phyloP scores from a whole-genome alignment of 1,140 invertebrate genomes.

The Drosophila carrolli region DNA sequence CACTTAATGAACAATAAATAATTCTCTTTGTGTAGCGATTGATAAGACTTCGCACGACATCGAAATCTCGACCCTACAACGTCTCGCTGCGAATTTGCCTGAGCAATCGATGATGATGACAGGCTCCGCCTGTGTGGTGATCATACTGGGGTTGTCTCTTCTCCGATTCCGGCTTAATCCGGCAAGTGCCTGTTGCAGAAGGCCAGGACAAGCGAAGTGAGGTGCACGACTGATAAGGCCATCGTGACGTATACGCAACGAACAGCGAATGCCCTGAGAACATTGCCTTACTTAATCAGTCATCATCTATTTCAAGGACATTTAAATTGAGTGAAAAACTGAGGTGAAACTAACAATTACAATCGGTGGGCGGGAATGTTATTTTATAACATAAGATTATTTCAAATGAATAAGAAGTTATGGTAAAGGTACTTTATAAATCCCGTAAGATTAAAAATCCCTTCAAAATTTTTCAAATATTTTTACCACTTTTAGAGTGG shows the following conservation, averaged over 20 bases:
- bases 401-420: too few relatives aligned
- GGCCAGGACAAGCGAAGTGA: slow-evolving; percentile 19
- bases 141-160: slow-evolving; percentile 11
- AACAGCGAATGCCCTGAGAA: slow-evolving; percentile 26
- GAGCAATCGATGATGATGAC: slow-evolving; percentile 41
- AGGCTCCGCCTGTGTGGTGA: slow-evolving; percentile 18
- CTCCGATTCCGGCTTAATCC: slow-evolving; percentile 56
- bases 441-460: too few relatives aligned
- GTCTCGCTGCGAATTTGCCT: slow-evolving; percentile 31
- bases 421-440: too few relatives aligned
- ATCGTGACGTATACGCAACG: slow-evolving; percentile 19
- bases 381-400: background rate
- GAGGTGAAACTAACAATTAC: background rate
- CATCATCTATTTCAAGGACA: slow-evolving; percentile 11
- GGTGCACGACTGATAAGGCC: slow-evolving; percentile 9
- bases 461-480: too few relatives aligned
- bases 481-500: too few relatives aligned
- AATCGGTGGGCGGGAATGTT: background rate
- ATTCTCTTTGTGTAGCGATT: background rate
- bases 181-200: slow-evolving; percentile 69
- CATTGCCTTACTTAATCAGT: background rate
- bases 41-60: slow-evolving; percentile 23
- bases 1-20: background rate
- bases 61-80: slow-evolving; percentile 3
- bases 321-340: background rate